Conservation (phyloP, 2,888 invertebrate genomes). For the Cremastinae sp. region DNA sequence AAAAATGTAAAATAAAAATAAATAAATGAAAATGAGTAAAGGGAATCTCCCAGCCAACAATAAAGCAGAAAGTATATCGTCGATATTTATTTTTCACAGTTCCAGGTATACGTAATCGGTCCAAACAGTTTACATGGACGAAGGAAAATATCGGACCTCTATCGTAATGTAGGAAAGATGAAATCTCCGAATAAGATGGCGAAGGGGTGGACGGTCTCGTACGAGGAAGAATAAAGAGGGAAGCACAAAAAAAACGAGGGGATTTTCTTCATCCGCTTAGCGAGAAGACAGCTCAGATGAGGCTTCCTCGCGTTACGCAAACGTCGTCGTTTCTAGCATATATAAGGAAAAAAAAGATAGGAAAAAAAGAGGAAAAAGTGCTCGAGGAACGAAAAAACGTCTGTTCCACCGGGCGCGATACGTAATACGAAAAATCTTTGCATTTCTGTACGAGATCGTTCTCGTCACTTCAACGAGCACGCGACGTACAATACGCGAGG, state of each 20-base stretch:
- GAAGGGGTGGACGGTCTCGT: conserved; percentile 26
- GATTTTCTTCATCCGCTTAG: conserved; percentile 68
- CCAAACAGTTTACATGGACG: conserved; percentile 1
- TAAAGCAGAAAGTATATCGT: background rate
- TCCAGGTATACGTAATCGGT: conserved; percentile 27
- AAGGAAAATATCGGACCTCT: conserved; percentile 15
- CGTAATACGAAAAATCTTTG: conserved; percentile 43
- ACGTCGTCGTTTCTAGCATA: conserved; percentile 38
- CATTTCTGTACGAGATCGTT: conserved; percentile 54
- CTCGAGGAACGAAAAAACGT: conserved; percentile 17
- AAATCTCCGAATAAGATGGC: conserved; percentile 44
- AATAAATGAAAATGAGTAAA: background rate
- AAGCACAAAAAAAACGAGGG: conserved; percentile 61
- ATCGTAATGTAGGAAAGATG: conserved; percentile 37
- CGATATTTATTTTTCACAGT: conserved; percentile 6
- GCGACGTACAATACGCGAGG: conserved; percentile 6
- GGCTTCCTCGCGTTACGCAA: conserved; percentile 55
- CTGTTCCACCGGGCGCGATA: conserved; percentile 20
- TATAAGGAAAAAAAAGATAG: too few relatives aligned
- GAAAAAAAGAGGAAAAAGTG: conserved; percentile 21
- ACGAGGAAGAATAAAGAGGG: conserved; percentile 34
- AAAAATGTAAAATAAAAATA: background rate
- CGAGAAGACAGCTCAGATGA: conserved; percentile 40
- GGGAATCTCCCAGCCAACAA: background rate
- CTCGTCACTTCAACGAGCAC: conserved; percentile 46